These are phyloP conservation scores for Dexiosoma caninum DNA, from an alignment of 2,888 invertebrate genomes.

Conservation along the genomic window DNA sequence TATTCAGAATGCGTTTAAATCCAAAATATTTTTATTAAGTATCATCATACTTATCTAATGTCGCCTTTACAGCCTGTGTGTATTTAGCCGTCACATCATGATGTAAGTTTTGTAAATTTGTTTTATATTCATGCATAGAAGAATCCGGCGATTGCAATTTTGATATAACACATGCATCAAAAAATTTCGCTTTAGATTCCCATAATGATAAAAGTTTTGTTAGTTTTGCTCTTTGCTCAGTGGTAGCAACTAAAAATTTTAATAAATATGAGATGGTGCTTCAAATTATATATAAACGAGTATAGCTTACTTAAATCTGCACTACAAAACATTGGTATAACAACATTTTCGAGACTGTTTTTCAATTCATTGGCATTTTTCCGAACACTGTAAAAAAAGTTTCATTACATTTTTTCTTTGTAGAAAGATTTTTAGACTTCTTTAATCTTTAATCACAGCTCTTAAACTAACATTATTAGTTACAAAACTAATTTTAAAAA, in stretches of 20 bases:
- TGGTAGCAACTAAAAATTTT: slow-evolving; percentile 83
- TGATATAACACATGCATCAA: slow-evolving; percentile 88
- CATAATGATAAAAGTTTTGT: slow-evolving; percentile 95
- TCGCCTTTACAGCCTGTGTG: slow-evolving; percentile 87
- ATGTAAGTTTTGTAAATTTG: slow-evolving; percentile 89
- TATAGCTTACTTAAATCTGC: slow-evolving; percentile 85
- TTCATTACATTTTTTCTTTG: slow-evolving; percentile 27
- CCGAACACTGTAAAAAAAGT: slow-evolving; percentile 86
- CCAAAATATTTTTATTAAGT: too few relatives aligned
- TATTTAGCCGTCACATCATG: slow-evolving; percentile 87
- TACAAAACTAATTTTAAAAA: too few relatives aligned
- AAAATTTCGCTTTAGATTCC: slow-evolving; percentile 97
- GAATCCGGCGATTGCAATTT: slow-evolving; percentile 91
- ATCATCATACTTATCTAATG: slow-evolving; percentile 86
- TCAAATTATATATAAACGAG: background rate
- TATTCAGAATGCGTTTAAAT: too few relatives aligned
- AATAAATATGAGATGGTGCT: background rate
- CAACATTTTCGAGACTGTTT: slow-evolving; percentile 94
- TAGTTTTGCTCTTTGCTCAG: slow-evolving; percentile 93
- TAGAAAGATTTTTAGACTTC: too few relatives aligned
- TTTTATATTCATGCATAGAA: slow-evolving; percentile 94
- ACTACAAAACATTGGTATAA: slow-evolving; percentile 98
- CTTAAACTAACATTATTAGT: too few relatives aligned
- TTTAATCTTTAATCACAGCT: background rate
- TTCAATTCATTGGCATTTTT: slow-evolving; percentile 96